Base-by-base conservation (phyloP, 2,888 invertebrate species). In the Netelia fuscicornis region DNA sequence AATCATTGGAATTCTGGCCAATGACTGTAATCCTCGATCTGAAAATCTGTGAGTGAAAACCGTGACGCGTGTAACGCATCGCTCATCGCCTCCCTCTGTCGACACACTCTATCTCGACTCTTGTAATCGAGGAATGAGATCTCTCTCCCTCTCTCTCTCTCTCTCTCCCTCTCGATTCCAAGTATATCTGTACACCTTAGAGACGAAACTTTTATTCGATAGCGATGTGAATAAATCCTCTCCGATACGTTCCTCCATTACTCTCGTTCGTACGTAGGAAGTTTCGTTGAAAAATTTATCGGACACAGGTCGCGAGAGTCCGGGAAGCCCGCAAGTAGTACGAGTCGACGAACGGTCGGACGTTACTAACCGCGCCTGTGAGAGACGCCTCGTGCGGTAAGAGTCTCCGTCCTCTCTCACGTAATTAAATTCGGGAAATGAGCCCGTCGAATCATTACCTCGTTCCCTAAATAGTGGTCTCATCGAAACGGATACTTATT, bases 311-410 rank as follows among this genome's bases (percentile, higher is more conserved):
- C 48, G 48, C 48, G 13, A 13, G 13, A 48, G 48, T 48, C 13
- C 10, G 48, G 25, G 56, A 25, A 64, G 30, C 56, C 54, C 56
- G 25, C 44, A 65, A 80, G 80, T 80, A 74, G 80, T 80, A 74
- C 56, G 72, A 80, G 65, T 83, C 83, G 17, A 62, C 25, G 10
- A 76, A 80, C 25, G 70, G 83, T 80, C 83, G 58, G 83, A 23
- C 83, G 70, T 48, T 62, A 11, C 6, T 9, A 48, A 25, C 37
- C 37, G 37, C 71, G 58, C 52, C 20, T 20, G 42, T 13, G 13
- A 52, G 11, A 72, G 20, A 13, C 25, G 2, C n/a, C 2, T n/a
- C 52, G 23, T 1, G 37, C 37, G 37, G 17, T 11, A 67, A 44
- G 8, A 20, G 44, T 23, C 13, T 23, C 25, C n/a, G 11, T 17